These are phyloP conservation scores for Galbula dea DNA, from an alignment of 2,113 vertebrate genomes.

Conservation along the genomic window DNA sequence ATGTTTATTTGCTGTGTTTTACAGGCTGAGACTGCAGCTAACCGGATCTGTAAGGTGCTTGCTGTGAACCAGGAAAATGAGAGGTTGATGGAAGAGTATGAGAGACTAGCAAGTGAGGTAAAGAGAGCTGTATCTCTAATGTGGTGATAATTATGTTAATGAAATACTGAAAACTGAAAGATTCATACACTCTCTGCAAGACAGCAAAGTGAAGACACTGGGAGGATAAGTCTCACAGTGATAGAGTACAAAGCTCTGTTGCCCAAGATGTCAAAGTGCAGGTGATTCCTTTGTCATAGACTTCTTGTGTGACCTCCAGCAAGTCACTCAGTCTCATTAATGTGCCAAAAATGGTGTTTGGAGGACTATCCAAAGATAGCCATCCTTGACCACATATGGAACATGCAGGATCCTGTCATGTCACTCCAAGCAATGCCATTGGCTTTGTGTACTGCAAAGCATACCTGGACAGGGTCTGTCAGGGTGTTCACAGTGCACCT, in stretches of 20 bases:
- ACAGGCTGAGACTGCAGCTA: slow-evolving; percentile 97
- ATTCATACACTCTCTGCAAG: not conserved
- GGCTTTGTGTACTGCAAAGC: not conserved
- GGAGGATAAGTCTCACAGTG: not conserved
- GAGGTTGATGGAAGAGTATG: slow-evolving; percentile 98
- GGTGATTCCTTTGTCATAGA: not conserved
- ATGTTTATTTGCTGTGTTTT: slow-evolving; percentile 67
- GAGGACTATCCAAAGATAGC: not conserved
- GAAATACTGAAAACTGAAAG: not conserved
- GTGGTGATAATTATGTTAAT: not conserved
- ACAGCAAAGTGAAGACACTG: not conserved
- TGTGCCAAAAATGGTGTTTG: not conserved
- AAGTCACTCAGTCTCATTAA: not conserved
- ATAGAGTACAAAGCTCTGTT: not conserved
- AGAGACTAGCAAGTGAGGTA: slow-evolving; percentile 98
- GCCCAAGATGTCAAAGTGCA: not conserved
- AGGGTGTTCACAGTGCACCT: not conserved
- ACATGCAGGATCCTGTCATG: not conserved
- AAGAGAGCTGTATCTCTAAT: slow-evolving; percentile 9
- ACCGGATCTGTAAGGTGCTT: slow-evolving; percentile 97
- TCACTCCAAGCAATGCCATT: not conserved
- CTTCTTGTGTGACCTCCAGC: not conserved
- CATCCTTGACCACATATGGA: not conserved
- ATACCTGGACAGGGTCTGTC: not conserved
- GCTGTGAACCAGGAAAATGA: slow-evolving; percentile 99